Evolutionary conservation across 2,888 invertebrate genomes (phyloP).

Genomic region (Tetrapedia diversipes): DNA sequence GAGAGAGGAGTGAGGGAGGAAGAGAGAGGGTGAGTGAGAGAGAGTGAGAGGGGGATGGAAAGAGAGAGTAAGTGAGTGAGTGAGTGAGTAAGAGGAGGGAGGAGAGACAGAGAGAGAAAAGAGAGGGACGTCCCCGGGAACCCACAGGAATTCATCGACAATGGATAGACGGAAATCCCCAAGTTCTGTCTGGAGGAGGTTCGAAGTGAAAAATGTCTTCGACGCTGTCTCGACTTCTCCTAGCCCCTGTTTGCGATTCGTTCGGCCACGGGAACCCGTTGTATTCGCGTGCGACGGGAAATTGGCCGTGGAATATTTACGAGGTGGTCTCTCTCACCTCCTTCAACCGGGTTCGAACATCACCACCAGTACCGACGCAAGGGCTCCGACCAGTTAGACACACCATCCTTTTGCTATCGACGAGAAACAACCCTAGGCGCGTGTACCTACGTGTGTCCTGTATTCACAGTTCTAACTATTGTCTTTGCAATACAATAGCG

Average conservation of each 20-base stretch:
- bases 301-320: slow-evolving; percentile 77
- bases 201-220: slow-evolving; percentile 55
- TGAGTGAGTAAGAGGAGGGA: too few species aligned
- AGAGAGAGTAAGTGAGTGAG: too few species aligned
- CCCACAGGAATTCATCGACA: slow-evolving; percentile 56
- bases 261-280: slow-evolving; percentile 43
- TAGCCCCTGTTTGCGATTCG: slow-evolving; percentile 38
- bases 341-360: slow-evolving; percentile 42
- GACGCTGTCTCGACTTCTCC: slow-evolving; percentile 35
- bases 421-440: slow-evolving; percentile 55
- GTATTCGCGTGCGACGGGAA: slow-evolving; percentile 63
- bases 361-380: slow-evolving; percentile 27
- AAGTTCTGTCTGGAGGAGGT: slow-evolving; percentile 16
- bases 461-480: too few species aligned
- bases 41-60: too few species aligned
- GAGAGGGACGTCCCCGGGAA: slow-evolving; percentile 9
- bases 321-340: slow-evolving; percentile 66
- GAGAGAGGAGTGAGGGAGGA: too few species aligned
- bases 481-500: too few species aligned
- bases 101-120: background rate
- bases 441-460: slow-evolving; percentile 45
- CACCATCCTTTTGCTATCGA: slow-evolving; percentile 67
- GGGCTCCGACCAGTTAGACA: slow-evolving; percentile 35
- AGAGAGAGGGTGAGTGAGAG: too few species aligned
- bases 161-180: slow-evolving; percentile 52